Evolutionary conservation across 2,888 invertebrate species (phyloP).

Genomic region (Ormyrus rosae): DNA sequence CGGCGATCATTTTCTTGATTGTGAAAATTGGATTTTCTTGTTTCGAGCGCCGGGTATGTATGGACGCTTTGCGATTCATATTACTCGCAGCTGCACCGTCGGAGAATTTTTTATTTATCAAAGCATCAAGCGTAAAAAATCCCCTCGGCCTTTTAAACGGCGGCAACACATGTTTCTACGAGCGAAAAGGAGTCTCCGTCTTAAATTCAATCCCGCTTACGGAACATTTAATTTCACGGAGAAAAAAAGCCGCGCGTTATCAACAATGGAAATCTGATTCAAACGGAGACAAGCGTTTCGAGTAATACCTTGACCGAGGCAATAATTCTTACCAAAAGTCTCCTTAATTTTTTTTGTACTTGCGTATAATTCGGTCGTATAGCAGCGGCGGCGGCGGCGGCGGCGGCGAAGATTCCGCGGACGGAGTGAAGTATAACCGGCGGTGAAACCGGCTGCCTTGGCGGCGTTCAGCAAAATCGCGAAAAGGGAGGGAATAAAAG

Average conservation of each 20-base stretch:
- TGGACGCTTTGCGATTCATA: no score
- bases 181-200: not conserved
- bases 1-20: conserved; percentile 1
- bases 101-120: no score
- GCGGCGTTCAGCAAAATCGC: conserved; percentile 23
- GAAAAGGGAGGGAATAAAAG: conserved; percentile 7
- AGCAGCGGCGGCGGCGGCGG: not conserved
- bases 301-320: conserved; percentile 34
- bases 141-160: no score
- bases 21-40: not conserved
- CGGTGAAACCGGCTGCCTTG: not conserved
- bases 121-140: no score
- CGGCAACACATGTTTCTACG: not conserved
- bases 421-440: not conserved
- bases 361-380: conserved; percentile 45
- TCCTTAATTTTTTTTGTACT: conserved; percentile 20
- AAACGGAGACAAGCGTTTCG: not conserved
- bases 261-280: conserved; percentile 32
- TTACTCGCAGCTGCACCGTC: no score
- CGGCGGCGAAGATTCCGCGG: not conserved
- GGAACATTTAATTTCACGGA: conserved; percentile 8
- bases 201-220: not conserved
- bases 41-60: no score
- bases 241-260: conserved; percentile 11
- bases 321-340: conserved; percentile 39